Evolutionary conservation across 2,797 vertebrate species (phyloP).

Genomic region (Cossypha caffra): DNA sequence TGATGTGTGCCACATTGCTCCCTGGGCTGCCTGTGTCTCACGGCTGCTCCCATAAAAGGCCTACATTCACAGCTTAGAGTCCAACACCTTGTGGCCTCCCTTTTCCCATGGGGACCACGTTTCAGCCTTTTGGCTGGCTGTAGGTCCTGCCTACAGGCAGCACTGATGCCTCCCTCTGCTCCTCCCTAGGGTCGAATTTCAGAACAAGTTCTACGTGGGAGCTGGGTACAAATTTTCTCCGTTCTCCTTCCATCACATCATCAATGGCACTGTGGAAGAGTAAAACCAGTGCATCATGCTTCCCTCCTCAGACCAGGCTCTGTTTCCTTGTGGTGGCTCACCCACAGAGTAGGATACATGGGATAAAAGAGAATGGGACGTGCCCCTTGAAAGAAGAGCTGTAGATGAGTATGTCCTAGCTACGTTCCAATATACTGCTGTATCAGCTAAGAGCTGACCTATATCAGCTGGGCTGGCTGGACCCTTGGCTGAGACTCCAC

Average conservation of each 20-base stretch:
- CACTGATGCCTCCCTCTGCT: not conserved
- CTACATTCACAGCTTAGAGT: fast-evolving
- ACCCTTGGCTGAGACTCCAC: not conserved
- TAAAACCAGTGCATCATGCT: not conserved
- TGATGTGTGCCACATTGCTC: fast-evolving
- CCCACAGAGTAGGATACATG: not conserved
- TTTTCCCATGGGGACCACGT: fast-evolving
- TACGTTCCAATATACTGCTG: not conserved
- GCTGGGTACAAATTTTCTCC: slow-evolving; percentile 80
- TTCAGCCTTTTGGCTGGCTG: not conserved
- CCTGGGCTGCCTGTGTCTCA: not conserved
- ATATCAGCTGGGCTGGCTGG: not conserved
- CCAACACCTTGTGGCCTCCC: not conserved
- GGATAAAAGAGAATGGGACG: not conserved
- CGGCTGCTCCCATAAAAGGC: not conserved
- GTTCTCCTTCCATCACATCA: slow-evolving; percentile 78
- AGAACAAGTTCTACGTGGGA: slow-evolving; percentile 84
- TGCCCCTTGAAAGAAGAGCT: not conserved
- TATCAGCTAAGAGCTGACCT: not conserved
- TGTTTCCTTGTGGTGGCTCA: not conserved
- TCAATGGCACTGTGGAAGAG: slow-evolving; percentile 69
- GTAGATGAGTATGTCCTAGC: not conserved
- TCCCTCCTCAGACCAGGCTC: not conserved
- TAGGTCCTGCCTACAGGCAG: not conserved
- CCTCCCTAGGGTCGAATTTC: slow-evolving; percentile 81